Base-by-base conservation (phyloP, 2,888 invertebrate genomes). In the Phymatocera aterrima region DNA sequence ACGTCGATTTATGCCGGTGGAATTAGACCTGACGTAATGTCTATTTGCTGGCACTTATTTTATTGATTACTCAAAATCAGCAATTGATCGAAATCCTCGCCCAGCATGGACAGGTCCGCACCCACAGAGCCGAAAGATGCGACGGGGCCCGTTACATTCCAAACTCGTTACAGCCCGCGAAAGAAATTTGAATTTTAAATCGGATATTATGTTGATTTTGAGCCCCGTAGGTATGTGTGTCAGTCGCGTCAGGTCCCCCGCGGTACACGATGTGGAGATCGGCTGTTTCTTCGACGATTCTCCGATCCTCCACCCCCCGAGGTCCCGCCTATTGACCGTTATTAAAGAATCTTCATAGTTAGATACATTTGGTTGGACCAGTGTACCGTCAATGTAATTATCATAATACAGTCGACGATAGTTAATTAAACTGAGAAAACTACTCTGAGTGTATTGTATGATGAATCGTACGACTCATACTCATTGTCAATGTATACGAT, bases 181-280 rank as follows among this genome's bases (percentile, higher is more conserved):
- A 83, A 84, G 61, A 84, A 87, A 87, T 88, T 89, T 86, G 83
- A 86, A 89, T 85, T 88, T 86, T 82, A 88, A 88, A 88, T 88
- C 77, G 60, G 64, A 74, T 77, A 68, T 60, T 54, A 80, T 54
- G 79, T 64, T 61, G 77, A 64, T 77, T 77, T 75, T 75, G 43
- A 18, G 37, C 75, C 37, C 43, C 75, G 75, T 75, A n/a, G n/a
- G n/a, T n/a, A 75, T 75, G 75, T 75, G n/a, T 75, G 75, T 75
- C 75, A 75, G 75, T 57, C 51, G 60, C 37, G 37, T 40, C 54
- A 46, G 74, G 43, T 43, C 75, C 60, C 57, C 40, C 54, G 51
- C 21, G n/a, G n/a, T 72, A 48, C 18, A 34, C 48, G 51, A 72
- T 40, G 21, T 51, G 48, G 34, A 51, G 21, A 72, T 51, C 51